Percentiles rank a stretch among this genome's conserved stretches.
Conservation (phyloP, 2,888 invertebrate genomes). For the Tetramorium bicarinatum region DNA sequence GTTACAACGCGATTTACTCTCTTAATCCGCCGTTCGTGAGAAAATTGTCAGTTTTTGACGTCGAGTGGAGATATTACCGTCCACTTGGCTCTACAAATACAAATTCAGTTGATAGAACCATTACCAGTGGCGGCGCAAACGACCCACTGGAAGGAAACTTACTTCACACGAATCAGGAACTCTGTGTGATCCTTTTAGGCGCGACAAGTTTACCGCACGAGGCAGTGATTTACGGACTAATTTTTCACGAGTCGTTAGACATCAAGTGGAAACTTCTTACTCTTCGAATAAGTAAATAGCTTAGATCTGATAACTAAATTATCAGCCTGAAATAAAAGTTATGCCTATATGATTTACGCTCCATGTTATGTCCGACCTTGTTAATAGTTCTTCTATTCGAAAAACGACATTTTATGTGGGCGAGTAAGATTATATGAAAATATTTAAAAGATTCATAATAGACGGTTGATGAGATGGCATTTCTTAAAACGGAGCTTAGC, state of each 20-base stretch:
- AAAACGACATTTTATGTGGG: background rate
- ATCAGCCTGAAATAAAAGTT: constrained; percentile 19
- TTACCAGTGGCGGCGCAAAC: constrained; percentile 34
- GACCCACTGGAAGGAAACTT: constrained; percentile 34
- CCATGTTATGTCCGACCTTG: background rate
- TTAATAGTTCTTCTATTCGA: background rate
- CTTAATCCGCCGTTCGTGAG: constrained; percentile 44
- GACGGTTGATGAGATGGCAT: background rate
- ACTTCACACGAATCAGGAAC: constrained; percentile 34
- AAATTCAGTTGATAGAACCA: constrained; percentile 48
- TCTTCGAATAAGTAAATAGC: constrained; percentile 41
- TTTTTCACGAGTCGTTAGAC: constrained; percentile 36
- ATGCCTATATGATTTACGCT: background rate
- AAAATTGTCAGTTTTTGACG: constrained; percentile 40
- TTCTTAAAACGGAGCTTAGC: background rate
- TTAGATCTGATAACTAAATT: constrained; percentile 39
- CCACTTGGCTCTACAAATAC: constrained; percentile 38
- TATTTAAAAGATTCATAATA: background rate
- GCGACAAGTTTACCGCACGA: constrained; percentile 45
- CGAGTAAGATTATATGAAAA: constrained; percentile 6
- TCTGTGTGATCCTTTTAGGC: constrained; percentile 40
- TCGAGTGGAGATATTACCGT: constrained; percentile 16
- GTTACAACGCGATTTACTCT: constrained; percentile 38
- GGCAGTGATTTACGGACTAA: constrained; percentile 43
- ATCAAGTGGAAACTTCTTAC: constrained; percentile 37